Evolutionary conservation across 2,113 vertebrate species (phyloP).

Genomic region (Morone saxatilis): DNA sequence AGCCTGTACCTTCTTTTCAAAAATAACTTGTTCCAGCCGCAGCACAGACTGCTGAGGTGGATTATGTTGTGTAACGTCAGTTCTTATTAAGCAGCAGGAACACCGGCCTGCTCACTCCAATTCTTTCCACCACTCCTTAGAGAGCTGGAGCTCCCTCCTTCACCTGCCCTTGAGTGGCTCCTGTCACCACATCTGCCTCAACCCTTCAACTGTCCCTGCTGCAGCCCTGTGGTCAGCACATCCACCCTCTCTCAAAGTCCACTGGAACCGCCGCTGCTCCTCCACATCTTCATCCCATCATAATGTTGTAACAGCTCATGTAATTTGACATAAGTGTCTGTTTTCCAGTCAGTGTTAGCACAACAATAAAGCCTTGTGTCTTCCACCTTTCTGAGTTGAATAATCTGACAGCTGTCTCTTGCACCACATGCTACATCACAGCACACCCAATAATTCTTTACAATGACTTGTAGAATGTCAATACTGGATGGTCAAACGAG

Average conservation of each 20-base stretch:
- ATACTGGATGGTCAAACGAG: background rate
- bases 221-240: conserved; percentile 4
- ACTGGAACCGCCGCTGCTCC: background rate
- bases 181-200: background rate
- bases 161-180: conserved; percentile 27
- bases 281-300: background rate
- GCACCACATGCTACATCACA: conserved; percentile 4
- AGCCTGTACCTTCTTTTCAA: conserved; percentile 21
- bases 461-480: background rate
- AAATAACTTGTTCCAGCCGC: conserved; percentile 33
- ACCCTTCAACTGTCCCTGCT: background rate
- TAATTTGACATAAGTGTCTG: background rate
- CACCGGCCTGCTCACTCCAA: conserved; percentile 7
- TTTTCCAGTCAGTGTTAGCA: background rate
- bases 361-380: background rate
- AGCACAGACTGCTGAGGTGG: conserved; percentile 48
- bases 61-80: conserved; percentile 53
- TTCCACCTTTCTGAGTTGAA: conserved; percentile 1
- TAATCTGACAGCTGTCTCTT: conserved; percentile 13
- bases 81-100: conserved; percentile 35
- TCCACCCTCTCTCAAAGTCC: background rate
- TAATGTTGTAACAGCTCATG: background rate
- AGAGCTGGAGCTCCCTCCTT: conserved; percentile 23
- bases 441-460: background rate
- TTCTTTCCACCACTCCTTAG: conserved; percentile 22